Evolutionary conservation across 2,888 invertebrate species (phyloP).

Genomic region (Bugula neritina): DNA sequence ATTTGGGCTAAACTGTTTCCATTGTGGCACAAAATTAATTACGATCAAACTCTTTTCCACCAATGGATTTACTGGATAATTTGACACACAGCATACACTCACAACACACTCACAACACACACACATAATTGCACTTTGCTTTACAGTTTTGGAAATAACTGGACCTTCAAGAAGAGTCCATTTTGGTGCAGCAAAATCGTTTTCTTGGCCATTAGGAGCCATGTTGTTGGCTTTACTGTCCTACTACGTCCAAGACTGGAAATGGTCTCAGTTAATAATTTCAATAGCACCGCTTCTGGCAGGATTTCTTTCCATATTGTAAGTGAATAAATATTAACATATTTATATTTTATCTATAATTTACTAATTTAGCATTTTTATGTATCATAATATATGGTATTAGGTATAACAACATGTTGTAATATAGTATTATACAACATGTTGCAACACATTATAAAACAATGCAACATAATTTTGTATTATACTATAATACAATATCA

Average conservation of each 20-base stretch:
- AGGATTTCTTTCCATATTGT: neutral
- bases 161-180: neutral
- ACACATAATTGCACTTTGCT: too few relatives aligned
- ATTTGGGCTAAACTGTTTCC: too few relatives aligned
- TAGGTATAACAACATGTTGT: neutral
- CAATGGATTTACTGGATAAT: too few relatives aligned
- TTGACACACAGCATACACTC: too few relatives aligned
- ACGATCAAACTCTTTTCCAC: too few relatives aligned
- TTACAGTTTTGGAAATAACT: neutral
- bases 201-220: neutral
- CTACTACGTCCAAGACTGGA: slow-evolving; percentile 22
- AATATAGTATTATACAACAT: neutral
- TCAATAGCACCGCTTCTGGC: neutral
- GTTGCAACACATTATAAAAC: neutral
- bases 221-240: neutral
- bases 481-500: too few relatives aligned
- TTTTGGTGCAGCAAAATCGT: neutral
- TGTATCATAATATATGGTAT: neutral
- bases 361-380: neutral
- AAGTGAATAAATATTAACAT: neutral
- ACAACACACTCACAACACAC: too few relatives aligned
- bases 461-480: too few relatives aligned
- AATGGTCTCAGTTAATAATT: neutral
- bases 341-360: neutral
- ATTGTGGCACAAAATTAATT: too few relatives aligned